A percentile compares a stretch with the other conserved stretches of the same genome.
Evolutionary conservation across 2,113 vertebrate species (phyloP).

Genomic region (Donacobius atricapilla): DNA sequence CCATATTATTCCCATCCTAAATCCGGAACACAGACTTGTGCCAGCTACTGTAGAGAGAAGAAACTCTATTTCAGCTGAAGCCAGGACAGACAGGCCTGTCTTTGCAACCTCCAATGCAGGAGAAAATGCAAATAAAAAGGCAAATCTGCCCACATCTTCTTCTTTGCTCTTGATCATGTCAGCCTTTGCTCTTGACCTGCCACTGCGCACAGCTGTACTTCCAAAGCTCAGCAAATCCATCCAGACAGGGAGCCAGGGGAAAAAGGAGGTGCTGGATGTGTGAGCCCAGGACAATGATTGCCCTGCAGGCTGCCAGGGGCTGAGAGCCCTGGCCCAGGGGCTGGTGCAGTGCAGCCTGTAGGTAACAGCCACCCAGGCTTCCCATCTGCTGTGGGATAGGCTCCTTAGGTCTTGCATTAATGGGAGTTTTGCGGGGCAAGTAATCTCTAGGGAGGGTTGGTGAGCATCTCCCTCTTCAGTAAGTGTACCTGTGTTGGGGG

Average conservation of each 20-base stretch:
- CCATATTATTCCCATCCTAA: background rate
- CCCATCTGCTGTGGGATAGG: background rate
- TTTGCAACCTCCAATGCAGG: accelerated
- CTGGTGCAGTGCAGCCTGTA: background rate
- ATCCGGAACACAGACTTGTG: background rate
- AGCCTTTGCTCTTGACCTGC: background rate
- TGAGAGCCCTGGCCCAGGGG: background rate
- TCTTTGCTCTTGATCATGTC: background rate
- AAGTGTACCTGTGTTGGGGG: background rate
- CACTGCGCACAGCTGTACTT: background rate
- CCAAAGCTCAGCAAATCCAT: background rate
- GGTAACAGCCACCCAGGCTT: background rate
- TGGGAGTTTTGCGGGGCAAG: background rate
- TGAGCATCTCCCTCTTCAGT: background rate
- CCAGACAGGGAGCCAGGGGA: background rate
- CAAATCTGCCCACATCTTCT: background rate
- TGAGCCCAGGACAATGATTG: background rate
- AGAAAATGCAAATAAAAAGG: background rate
- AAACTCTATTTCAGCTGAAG: background rate
- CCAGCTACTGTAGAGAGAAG: background rate
- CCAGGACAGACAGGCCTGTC: background rate
- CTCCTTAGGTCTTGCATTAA: background rate
- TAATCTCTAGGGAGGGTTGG: background rate
- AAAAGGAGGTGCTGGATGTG: background rate
- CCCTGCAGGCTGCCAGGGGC: background rate